phyloP scores from a whole-genome alignment of 1,140 invertebrate genomes.

The Rhyacophila brunnea region DNA sequence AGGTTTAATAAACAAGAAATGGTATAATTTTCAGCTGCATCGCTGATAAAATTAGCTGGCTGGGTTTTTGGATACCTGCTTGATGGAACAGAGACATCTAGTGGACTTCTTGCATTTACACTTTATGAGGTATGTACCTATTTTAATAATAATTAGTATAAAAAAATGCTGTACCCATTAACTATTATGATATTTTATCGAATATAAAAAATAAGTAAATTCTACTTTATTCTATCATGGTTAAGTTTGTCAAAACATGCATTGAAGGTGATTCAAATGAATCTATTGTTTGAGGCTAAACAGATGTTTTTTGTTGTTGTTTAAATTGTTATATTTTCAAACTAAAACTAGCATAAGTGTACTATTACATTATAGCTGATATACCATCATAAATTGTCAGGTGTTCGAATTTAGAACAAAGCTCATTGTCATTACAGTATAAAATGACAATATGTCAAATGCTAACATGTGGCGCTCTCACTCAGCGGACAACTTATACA shows the following conservation, averaged over 20 bases:
- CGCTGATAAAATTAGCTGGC: slow-evolving; percentile 5
- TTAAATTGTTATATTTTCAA: too few species aligned
- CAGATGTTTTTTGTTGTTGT: not conserved
- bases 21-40: slow-evolving; percentile 1
- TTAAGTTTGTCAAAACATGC: not conserved
- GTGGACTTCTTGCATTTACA: slow-evolving; percentile 4
- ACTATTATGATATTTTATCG: not conserved
- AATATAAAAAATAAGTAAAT: not conserved
- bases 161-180: not conserved
- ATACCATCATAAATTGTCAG: too few species aligned
- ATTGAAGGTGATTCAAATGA: not conserved
- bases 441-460: too few species aligned
- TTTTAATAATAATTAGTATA: not conserved
- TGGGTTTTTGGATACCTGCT: slow-evolving; percentile 14
- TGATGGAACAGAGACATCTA: slow-evolving; percentile 14
- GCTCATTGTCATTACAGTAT: too few species aligned
- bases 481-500: not conserved
- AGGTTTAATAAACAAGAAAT: too few species aligned
- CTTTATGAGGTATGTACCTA: slow-evolving; percentile 11
- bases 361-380: too few species aligned
- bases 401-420: too few species aligned
- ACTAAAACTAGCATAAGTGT: too few species aligned
- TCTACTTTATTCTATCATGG: not conserved
- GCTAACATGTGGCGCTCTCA: too few species aligned
- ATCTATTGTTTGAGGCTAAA: not conserved